Evolutionary conservation across 2,888 invertebrate genomes (phyloP).

Genomic region (Dicranocentrus wangi): DNA sequence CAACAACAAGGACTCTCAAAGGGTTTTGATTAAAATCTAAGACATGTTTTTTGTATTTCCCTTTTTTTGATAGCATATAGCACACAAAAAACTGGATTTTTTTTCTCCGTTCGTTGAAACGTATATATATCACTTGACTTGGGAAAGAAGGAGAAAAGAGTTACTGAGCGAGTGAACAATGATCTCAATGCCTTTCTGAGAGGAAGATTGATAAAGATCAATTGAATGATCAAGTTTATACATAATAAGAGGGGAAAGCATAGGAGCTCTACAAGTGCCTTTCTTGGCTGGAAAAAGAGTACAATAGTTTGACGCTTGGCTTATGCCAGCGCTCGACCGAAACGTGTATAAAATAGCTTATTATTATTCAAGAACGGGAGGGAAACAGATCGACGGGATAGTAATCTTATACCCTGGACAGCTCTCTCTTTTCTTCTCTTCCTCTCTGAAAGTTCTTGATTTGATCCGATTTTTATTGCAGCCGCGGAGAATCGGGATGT

Average conservation of each 20-base stretch:
- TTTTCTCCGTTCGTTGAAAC: neutral
- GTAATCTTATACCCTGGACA: neutral
- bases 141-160: neutral
- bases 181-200: neutral
- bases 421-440: neutral
- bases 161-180: neutral
- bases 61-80: too few species aligned
- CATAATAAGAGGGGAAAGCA: neutral
- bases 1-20: neutral
- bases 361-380: slow-evolving; percentile 4
- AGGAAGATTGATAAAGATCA: slow-evolving; percentile 24
- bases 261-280: neutral
- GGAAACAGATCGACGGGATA: neutral
- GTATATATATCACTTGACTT: neutral
- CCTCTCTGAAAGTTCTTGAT: neutral
- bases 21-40: slow-evolving; percentile 14
- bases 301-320: neutral
- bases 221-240: slow-evolving; percentile 15
- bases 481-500: neutral
- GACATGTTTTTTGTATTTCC: too few species aligned
- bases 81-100: too few species aligned
- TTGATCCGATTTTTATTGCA: slow-evolving; percentile 25
- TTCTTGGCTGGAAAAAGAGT: too few species aligned
- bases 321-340: neutral
- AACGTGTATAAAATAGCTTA: neutral